Conservation (phyloP, 1,140 invertebrate genomes). For the Schmidtea mediterranea region DNA sequence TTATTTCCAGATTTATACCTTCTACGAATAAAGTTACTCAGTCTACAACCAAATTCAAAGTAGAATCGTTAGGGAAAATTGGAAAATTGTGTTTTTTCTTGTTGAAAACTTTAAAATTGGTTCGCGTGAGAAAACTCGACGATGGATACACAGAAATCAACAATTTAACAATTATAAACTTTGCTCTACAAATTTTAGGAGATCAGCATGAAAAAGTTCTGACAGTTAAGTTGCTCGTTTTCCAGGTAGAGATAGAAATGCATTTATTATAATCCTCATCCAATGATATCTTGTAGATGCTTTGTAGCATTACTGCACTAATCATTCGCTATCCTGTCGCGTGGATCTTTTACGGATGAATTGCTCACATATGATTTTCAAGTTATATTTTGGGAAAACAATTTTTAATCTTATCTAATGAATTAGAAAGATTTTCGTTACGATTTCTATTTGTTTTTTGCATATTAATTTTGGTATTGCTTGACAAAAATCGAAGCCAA, state of each 20-base stretch:
- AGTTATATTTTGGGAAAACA: too few relatives aligned
- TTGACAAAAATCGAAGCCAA: too few relatives aligned
- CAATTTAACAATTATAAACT: conserved; percentile 60
- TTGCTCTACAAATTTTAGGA: conserved; percentile 51
- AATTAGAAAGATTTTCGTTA: too few relatives aligned
- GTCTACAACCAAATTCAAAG: conserved; percentile 44
- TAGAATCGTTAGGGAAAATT: conserved; percentile 36
- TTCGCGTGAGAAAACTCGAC: conserved; percentile 36
- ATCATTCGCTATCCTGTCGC: conserved; percentile 64
- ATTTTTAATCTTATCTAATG: too few relatives aligned
- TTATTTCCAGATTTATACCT: conserved; percentile 37
- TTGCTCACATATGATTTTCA: too few relatives aligned
- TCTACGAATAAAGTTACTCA: conserved; percentile 45
- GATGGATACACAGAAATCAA: conserved; percentile 39
- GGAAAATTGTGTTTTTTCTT: conserved; percentile 36
- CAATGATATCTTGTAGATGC: conserved; percentile 33
- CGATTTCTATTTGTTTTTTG: too few relatives aligned
- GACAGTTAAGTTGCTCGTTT: conserved; percentile 41
- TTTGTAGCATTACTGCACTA: conserved; percentile 52
- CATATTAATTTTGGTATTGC: too few relatives aligned
- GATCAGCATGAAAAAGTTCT: conserved; percentile 54
- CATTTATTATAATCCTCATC: conserved; percentile 7
- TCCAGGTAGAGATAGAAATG: conserved; percentile 38
- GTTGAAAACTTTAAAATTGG: conserved; percentile 36
- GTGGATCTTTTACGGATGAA: conserved; percentile 46